Percentiles rank a stretch among this genome's conserved stretches.
Conservation (phyloP, 2,888 invertebrate genomes). For the Penaeus monodon region DNA sequence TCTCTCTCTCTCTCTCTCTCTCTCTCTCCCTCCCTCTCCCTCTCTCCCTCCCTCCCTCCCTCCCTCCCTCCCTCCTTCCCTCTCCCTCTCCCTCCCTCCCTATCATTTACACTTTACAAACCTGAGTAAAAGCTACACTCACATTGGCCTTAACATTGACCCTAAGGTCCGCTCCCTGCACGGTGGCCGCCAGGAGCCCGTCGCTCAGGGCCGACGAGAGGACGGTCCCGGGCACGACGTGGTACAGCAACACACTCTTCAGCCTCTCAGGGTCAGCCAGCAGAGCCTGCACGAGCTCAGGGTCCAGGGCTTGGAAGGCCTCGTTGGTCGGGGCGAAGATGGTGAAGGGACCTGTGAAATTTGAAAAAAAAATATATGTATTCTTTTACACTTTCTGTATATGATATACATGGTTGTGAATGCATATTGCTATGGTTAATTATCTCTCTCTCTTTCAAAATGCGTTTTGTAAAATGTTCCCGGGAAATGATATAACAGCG, state of each 20-base stretch:
- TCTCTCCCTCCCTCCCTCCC: not conserved
- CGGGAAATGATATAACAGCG: no score
- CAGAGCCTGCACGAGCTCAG: conserved; percentile 33
- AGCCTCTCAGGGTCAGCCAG: conserved; percentile 41
- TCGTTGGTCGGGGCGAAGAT: conserved; percentile 61
- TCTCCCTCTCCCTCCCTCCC: no score
- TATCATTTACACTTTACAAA: no score
- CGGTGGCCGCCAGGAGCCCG: conserved; percentile 7
- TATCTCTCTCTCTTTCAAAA: no score
- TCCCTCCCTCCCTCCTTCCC: no score
- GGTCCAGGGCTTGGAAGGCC: conserved; percentile 50
- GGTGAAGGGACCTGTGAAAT: conserved; percentile 54
- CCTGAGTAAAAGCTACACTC: no score
- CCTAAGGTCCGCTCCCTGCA: not conserved
- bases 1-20: no score
- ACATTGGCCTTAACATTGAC: not conserved
- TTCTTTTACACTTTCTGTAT: no score
- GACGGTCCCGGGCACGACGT: conserved; percentile 44
- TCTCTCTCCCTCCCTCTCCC: no score
- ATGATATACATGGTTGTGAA: no score
- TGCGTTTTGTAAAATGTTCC: no score
- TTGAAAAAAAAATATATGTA: not conserved
- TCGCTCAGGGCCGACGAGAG: conserved; percentile 37
- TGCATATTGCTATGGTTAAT: no score
- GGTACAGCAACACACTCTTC: conserved; percentile 45